Conservation (phyloP, 2,888 invertebrate genomes). For the Muschampia plurimacula region DNA sequence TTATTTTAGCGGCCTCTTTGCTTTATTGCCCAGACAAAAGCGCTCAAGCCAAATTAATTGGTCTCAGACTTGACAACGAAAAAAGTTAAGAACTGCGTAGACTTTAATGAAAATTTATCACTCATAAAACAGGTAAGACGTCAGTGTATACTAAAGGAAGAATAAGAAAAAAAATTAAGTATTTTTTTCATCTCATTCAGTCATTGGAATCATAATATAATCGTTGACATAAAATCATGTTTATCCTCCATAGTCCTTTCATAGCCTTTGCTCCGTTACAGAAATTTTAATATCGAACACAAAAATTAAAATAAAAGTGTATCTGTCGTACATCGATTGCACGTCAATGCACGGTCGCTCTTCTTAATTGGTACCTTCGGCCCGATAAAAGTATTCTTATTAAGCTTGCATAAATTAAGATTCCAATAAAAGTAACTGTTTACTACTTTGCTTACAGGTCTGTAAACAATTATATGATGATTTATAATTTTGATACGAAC, state of each 20-base stretch:
- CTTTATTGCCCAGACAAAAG: not conserved
- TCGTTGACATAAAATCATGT: too few species aligned
- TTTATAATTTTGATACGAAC: conserved; percentile 31
- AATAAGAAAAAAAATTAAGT: not conserved
- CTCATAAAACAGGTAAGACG: conserved; percentile 15
- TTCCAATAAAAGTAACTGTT: conserved; percentile 17
- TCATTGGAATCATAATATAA: too few species aligned
- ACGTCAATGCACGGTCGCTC: conserved; percentile 58
- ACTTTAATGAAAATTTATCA: conserved; percentile 63
- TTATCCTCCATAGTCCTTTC: too few species aligned
- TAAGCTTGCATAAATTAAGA: conserved; percentile 31
- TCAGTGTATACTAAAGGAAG: not conserved
- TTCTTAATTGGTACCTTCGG: conserved; percentile 54
- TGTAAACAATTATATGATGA: conserved; percentile 11
- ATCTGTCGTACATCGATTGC: conserved; percentile 50
- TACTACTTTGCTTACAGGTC: not conserved
- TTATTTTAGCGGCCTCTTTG: not conserved
- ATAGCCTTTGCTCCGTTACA: not conserved
- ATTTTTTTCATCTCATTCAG: too few species aligned
- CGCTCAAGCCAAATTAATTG: conserved; percentile 2
- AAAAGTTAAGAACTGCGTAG: conserved; percentile 55
- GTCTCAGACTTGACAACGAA: not conserved
- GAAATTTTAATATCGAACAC: not conserved
- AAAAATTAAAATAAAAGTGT: conserved; percentile 28
- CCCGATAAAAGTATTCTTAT: conserved; percentile 44